Evolutionary conservation across 2,888 invertebrate genomes (phyloP).

Genomic region (Bellardia bayeri): DNA sequence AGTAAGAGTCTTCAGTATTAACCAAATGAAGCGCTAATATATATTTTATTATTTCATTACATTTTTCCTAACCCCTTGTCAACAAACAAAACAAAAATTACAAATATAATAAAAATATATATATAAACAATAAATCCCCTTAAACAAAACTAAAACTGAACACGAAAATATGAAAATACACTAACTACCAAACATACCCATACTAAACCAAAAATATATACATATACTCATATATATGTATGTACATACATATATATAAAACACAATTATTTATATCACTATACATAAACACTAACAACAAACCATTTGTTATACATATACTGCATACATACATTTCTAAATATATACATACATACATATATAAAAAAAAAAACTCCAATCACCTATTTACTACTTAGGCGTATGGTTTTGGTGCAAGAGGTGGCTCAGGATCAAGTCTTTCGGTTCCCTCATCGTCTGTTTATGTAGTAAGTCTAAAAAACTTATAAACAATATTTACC

Average conservation of each 20-base stretch:
- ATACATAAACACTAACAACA: constrained; percentile 5
- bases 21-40: constrained; percentile 48
- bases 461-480: constrained; percentile 87
- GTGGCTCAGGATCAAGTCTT: constrained; percentile 92
- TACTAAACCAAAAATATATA: neutral
- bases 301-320: constrained; percentile 19
- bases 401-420: constrained; percentile 88
- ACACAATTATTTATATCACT: neutral
- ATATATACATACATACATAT: constrained; percentile 11
- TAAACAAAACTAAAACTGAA: constrained; percentile 31
- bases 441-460: constrained; percentile 92
- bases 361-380: constrained; percentile 49
- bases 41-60: constrained; percentile 58
- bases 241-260: too few relatives aligned
- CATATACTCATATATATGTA: too few relatives aligned
- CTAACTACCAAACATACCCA: neutral
- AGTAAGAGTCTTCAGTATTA: constrained; percentile 36
- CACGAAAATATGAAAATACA: constrained; percentile 1
- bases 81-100: constrained; percentile 28
- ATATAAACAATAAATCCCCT: constrained; percentile 32
- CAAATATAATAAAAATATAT: constrained; percentile 35
- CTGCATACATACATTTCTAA: neutral
- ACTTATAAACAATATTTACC: constrained; percentile 75
- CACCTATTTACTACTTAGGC: constrained; percentile 82
- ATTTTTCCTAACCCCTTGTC: constrained; percentile 17